Base-by-base conservation (phyloP, 2,797 vertebrate species). In the Bradypodion pumilum region DNA sequence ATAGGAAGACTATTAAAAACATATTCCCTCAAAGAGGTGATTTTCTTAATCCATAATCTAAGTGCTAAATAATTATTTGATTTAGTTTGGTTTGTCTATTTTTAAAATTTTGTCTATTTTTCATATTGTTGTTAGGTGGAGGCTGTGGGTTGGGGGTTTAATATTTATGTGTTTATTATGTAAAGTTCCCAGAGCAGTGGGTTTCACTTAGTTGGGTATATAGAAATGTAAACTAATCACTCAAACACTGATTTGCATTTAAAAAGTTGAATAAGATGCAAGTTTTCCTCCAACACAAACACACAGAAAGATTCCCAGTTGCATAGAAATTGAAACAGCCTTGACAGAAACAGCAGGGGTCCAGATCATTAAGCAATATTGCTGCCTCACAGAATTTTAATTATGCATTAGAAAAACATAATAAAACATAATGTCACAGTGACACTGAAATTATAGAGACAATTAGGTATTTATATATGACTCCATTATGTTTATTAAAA, bases 361-460 rank as follows among this genome's bases (percentile, higher is more conserved):
- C 66, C 49, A 80, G 78, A 84, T 87, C 77, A 63, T 87, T 84
- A 80, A 80, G 78, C 82, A 76, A 80, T 65, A 80, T 44, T 76
- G 59, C 86, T 77, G 81, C 77, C 42, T 75, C 72, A 52, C 42
- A 83, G 85, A 83, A 80, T 86, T 69, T 76, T 87, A 83, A 86
- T 63, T 87, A 72, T 83, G 78, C 81, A 80, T 75, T 83, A 83
- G 62, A 83, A 74, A 49, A 74, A 25, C 23, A 32, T 79, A 76
- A 75, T 83, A 80, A 80, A 76, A 52, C n/a, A 32, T 80, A 84
- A 77, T 83, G 65, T 69, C 63, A 78, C 32, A 63, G 52, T 75
- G 77, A 80, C 81, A 83, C 42, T 69, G 74, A 63, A 75, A 83
- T 80, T 80, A 63, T 60, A 77, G 52, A 42, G 59, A 80, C 76